phyloP scores from a whole-genome alignment of 2,888 invertebrate genomes.

The Drosophila formosana region DNA sequence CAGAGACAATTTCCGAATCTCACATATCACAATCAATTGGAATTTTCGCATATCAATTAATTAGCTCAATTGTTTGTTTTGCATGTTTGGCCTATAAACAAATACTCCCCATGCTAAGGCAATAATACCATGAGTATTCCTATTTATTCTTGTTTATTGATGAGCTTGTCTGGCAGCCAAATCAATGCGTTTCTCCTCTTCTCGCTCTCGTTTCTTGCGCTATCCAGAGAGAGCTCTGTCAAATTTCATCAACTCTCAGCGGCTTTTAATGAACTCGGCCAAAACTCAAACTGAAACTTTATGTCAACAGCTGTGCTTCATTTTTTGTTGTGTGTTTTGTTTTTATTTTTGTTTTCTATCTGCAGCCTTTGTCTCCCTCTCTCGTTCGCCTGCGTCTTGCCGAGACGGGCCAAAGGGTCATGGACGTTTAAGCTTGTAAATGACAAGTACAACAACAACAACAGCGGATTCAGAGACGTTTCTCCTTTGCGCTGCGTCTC shows the following conservation, averaged over 20 bases:
- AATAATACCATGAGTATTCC: not conserved
- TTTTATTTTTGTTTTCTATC: slow-evolving; percentile 33
- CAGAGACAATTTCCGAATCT: not conserved
- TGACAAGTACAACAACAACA: slow-evolving; percentile 48
- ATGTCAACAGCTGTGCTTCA: slow-evolving; percentile 67
- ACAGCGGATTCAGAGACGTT: slow-evolving; percentile 4
- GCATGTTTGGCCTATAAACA: not conserved
- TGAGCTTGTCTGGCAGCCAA: slow-evolving; percentile 18
- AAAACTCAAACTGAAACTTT: slow-evolving; percentile 57
- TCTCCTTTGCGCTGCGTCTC: slow-evolving; percentile 17
- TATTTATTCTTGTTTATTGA: slow-evolving; percentile 27
- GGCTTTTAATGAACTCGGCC: slow-evolving; percentile 59
- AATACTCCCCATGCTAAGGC: not conserved
- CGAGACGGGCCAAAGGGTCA: slow-evolving; percentile 77
- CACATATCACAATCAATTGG: not conserved
- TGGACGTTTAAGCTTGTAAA: slow-evolving; percentile 77
- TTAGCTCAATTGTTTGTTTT: not conserved
- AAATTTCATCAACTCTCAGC: slow-evolving; percentile 44
- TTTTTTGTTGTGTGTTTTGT: slow-evolving; percentile 21
- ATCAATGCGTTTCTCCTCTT: slow-evolving; percentile 26
- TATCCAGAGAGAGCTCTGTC: slow-evolving; percentile 13
- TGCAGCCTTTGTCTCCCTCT: slow-evolving; percentile 27
- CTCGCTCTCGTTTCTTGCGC: not conserved
- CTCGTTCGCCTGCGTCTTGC: slow-evolving; percentile 6
- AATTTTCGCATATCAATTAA: not conserved